Conservation (phyloP, 2,113 vertebrate species). For the Pimephales promelas region DNA sequence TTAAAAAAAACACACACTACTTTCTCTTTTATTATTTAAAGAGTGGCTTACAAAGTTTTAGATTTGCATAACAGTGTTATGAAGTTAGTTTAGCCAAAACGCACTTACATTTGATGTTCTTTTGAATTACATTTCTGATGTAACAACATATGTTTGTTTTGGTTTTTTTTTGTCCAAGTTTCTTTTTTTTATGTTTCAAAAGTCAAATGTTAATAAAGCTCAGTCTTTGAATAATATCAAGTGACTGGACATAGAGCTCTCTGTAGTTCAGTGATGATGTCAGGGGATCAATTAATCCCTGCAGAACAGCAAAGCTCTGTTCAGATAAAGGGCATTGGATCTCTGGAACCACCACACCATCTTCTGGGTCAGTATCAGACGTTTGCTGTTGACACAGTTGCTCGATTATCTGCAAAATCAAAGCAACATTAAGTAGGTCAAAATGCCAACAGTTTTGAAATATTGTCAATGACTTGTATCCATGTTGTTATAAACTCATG, state of each 20-base stretch:
- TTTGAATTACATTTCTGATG: neutral
- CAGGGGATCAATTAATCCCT: constrained; percentile 24
- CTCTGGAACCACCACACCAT: constrained; percentile 36
- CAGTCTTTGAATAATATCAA: constrained; percentile 5
- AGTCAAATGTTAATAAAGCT: constrained; percentile 2
- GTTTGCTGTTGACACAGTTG: constrained; percentile 19
- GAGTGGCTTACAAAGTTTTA: neutral
- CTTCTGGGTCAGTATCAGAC: constrained; percentile 27
- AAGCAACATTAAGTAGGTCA: constrained; percentile 8
- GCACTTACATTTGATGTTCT: neutral
- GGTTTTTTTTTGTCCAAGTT: neutral
- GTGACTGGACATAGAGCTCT: constrained; percentile 2
- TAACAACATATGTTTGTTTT: neutral
- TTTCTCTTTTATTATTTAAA: too few species aligned
- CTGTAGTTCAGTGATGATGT: neutral
- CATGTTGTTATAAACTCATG: neutral
- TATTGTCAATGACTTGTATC: neutral
- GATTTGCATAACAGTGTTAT: neutral
- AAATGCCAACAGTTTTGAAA: constrained; percentile 12
- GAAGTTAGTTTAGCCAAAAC: neutral
- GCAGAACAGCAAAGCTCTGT: constrained; percentile 19
- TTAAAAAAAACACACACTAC: too few species aligned
- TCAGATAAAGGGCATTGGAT: constrained; percentile 20
- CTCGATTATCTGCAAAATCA: constrained; percentile 27
- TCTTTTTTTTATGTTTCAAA: neutral